Evolutionary conservation across 2,888 invertebrate species (phyloP).

Genomic region (Pseudeuparius sepicola): DNA sequence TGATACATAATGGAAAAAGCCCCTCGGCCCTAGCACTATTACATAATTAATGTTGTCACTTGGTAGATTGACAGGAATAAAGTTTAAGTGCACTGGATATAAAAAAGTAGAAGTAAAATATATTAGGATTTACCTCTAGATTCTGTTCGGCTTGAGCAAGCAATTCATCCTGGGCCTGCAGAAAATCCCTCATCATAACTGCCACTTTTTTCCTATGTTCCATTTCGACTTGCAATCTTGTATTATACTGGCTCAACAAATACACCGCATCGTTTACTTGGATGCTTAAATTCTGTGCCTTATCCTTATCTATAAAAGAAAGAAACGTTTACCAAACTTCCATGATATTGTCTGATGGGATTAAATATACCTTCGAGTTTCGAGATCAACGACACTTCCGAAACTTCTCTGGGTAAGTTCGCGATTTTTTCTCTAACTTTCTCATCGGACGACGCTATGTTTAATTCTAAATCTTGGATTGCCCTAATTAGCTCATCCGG

Average conservation of each 20-base stretch:
- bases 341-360: too few relatives aligned
- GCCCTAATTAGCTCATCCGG: constrained; percentile 85
- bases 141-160: constrained; percentile 78
- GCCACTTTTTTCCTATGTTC: constrained; percentile 81
- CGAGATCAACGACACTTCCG: constrained; percentile 76
- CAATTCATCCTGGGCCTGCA: constrained; percentile 76
- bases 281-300: constrained; percentile 64
- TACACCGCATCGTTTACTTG: constrained; percentile 84
- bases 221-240: constrained; percentile 75
- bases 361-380: constrained; percentile 65
- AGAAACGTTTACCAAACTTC: too few relatives aligned
- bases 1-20: too few relatives aligned
- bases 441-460: constrained; percentile 92
- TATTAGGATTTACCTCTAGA: constrained; percentile 57
- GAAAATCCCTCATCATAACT: constrained; percentile 79
- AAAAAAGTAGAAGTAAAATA: background rate
- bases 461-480: constrained; percentile 78
- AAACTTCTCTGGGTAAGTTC: constrained; percentile 87
- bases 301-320: constrained; percentile 54
- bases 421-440: constrained; percentile 87
- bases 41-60: too few relatives aligned
- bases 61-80: too few relatives aligned
- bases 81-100: too few relatives aligned
- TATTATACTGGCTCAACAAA: constrained; percentile 81
- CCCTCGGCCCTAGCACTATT: too few relatives aligned